These are phyloP conservation scores for Pyrgilauda ruficollis DNA, from an alignment of 2,113 vertebrate species.

Conservation along the genomic window DNA sequence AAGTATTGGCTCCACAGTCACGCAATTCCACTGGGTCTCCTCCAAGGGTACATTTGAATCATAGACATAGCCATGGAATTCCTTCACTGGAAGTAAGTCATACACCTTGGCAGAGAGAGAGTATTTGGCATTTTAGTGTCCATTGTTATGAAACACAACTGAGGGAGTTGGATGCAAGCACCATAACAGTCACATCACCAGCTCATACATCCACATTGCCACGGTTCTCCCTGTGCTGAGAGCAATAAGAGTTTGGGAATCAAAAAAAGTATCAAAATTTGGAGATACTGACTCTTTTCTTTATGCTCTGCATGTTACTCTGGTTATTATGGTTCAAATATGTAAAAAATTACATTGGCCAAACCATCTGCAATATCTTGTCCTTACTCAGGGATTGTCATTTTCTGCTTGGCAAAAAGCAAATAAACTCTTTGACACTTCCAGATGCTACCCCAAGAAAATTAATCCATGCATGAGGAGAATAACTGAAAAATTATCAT, in stretches of 20 bases:
- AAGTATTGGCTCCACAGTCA: not conserved
- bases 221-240: not conserved
- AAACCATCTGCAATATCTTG: not conserved
- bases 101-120: slow-evolving; percentile 63
- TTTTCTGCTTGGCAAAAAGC: not conserved
- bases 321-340: not conserved
- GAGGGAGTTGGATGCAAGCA: not conserved
- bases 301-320: not conserved
- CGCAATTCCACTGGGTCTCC: not conserved
- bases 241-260: not conserved
- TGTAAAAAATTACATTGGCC: not conserved
- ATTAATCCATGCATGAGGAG: not conserved
- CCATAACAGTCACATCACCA: not conserved
- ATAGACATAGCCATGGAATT: not conserved
- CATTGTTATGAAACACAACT: not conserved
- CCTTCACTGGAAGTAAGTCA: slow-evolving; percentile 58
- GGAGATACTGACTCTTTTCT: not conserved
- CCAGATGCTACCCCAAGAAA: not conserved
- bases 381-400: not conserved
- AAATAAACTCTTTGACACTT: not conserved
- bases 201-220: not conserved
- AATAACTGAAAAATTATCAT: not conserved
- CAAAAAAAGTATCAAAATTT: not conserved
- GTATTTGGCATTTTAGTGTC: not conserved
- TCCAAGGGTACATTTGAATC: rapidly evolving